Base-by-base conservation (phyloP, 2,888 invertebrate species). In the Chymomyza amoena region DNA sequence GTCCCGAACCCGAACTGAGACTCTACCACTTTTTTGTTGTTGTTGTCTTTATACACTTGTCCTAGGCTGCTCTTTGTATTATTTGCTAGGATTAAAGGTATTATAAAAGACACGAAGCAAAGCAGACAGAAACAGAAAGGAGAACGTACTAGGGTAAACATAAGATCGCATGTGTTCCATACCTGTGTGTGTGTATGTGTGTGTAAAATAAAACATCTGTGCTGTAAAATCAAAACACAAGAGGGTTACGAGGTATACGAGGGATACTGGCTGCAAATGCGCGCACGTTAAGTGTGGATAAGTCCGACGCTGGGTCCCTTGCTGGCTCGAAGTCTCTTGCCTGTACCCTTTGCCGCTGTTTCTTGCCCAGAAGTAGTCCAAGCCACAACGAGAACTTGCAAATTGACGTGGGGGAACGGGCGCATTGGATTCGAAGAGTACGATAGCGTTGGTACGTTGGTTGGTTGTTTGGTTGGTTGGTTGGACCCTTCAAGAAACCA, bases 31-130 rank as follows among this genome's bases (percentile, higher is more conserved):
- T 66, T 54, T 20, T 66, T 25, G 6, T 32, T 32, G 7, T 32
- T 32, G 7, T 32, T 32, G 32, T 32, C 54, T 28, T 54, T 68
- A 64, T 65, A 73, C 87, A 87, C 87, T 87, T 87, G 86, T 83
- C 69, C 78, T 70, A 74, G 75, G 69, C 69, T 63, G 68, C 84
- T 66, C 78, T 80, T 74, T 71, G 78, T 76, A 74, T 69, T 85
- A 83, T 86, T 84, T 86, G 87, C 88, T 88, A 86, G 85, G 85
- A 86, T 86, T 86, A 86, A 88, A 82, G 87, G 79, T 65, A 84
- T 88, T 87, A 72, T 72, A 76, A 71, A 70, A 74, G 68, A 73
- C 70, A 79, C 71, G 72, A 64, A 70, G 65, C 59, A 61, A 61
- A 64, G 59, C 57, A 64, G 59, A 60, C 54, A 63, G 64, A 61